phyloP scores from a whole-genome alignment of 2,797 vertebrate species.

The Neosilurus mollespiculum region DNA sequence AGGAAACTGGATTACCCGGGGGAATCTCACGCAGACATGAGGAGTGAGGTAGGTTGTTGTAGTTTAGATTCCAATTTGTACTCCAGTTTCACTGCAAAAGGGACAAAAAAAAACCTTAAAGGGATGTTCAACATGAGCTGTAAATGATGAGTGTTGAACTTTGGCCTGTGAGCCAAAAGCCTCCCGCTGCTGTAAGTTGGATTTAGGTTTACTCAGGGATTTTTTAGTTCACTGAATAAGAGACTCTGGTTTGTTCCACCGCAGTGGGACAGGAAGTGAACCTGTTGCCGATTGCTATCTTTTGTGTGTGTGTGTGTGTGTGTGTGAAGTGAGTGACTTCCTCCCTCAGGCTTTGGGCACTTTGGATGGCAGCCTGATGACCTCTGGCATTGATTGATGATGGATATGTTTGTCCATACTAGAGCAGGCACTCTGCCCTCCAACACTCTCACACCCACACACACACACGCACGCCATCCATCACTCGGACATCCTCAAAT shows the following conservation, averaged over 20 bases:
- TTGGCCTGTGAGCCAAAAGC: too few species aligned
- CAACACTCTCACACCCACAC: conserved; percentile 16
- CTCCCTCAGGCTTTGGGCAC: background rate
- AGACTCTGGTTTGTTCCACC: background rate
- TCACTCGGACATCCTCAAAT: conserved; percentile 29
- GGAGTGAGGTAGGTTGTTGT: background rate
- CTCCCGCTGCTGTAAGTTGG: background rate
- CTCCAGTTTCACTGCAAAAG: background rate
- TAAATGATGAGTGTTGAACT: background rate
- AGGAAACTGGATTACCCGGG: too few species aligned
- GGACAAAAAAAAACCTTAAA: background rate
- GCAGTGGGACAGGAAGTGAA: background rate
- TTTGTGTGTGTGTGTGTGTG: too few species aligned
- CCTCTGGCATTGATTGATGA: conserved; percentile 19
- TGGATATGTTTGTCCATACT: conserved; percentile 31
- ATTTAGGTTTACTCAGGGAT: background rate
- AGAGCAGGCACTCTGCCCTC: conserved; percentile 27
- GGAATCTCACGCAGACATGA: too few species aligned
- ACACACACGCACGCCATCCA: conserved; percentile 36
- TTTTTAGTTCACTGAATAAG: background rate
- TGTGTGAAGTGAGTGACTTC: background rate
- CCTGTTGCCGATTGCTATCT: background rate
- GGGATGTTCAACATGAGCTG: background rate
- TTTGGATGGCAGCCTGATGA: conserved; percentile 8
- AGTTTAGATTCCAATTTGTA: background rate